Conservation (phyloP, 2,797 vertebrate species). For the Cynopterus sphinx region DNA sequence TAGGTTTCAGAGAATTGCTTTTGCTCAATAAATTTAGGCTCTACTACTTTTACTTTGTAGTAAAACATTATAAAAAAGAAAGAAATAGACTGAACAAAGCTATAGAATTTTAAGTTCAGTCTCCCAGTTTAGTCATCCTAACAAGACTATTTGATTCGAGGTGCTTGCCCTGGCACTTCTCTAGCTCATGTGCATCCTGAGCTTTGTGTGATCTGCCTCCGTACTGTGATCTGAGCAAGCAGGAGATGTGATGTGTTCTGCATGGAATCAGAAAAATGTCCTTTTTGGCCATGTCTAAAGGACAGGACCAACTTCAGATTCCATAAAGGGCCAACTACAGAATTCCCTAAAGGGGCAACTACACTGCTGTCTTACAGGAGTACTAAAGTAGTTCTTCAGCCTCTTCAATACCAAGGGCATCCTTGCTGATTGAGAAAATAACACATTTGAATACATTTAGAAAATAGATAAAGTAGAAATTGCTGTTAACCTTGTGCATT, state of each 20-base stretch:
- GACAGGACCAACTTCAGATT: slow-evolving; percentile 57
- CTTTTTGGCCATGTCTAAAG: slow-evolving; percentile 39
- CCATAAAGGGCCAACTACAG: slow-evolving; percentile 30
- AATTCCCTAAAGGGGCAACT: background rate
- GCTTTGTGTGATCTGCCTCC: slow-evolving; percentile 39
- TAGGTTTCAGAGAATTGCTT: slow-evolving; percentile 81
- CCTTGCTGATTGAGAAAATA: slow-evolving; percentile 27
- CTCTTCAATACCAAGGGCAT: background rate
- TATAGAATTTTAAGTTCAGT: slow-evolving; percentile 35
- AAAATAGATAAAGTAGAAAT: slow-evolving; percentile 67
- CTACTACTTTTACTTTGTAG: slow-evolving; percentile 82
- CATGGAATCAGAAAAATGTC: slow-evolving; percentile 10
- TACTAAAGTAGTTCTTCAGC: slow-evolving; percentile 7
- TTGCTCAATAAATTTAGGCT: slow-evolving; percentile 82
- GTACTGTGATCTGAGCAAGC: background rate
- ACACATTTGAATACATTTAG: slow-evolving; percentile 58
- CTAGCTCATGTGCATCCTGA: background rate
- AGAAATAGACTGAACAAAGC: slow-evolving; percentile 35
- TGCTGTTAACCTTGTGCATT: slow-evolving; percentile 57
- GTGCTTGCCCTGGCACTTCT: slow-evolving; percentile 25
- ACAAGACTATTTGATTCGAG: background rate
- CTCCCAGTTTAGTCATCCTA: background rate
- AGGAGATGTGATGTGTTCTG: background rate
- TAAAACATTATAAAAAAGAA: slow-evolving; percentile 81
- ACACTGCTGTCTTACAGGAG: background rate